Conservation (phyloP, 2,888 invertebrate species). For the Lasiommata megera region DNA sequence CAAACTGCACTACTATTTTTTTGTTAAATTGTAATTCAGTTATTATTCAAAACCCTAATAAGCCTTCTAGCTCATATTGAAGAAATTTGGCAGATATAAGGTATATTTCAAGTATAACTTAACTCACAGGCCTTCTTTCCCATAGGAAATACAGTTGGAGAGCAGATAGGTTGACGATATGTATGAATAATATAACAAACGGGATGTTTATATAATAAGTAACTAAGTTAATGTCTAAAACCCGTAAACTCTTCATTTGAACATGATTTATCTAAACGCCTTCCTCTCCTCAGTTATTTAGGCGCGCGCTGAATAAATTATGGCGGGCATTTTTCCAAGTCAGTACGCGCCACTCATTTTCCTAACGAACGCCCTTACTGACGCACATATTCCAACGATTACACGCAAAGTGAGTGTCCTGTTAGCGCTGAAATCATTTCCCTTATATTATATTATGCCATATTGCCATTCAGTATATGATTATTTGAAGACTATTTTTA, state of each 20-base stretch:
- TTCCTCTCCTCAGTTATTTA: constrained; percentile 20
- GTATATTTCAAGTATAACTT: too few relatives aligned
- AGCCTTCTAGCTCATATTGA: too few relatives aligned
- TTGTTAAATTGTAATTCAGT: too few relatives aligned
- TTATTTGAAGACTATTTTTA: too few relatives aligned
- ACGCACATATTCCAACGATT: constrained; percentile 48
- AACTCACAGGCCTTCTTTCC: too few relatives aligned
- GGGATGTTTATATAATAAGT: neutral
- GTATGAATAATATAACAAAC: neutral
- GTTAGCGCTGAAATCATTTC: neutral
- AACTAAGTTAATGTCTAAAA: constrained; percentile 1
- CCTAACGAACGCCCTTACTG: constrained; percentile 47
- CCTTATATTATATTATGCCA: neutral
- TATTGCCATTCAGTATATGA: too few relatives aligned
- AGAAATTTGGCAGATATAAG: too few relatives aligned
- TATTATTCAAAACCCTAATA: too few relatives aligned
- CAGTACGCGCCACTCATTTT: constrained; percentile 51
- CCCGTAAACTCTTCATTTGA: constrained; percentile 20
- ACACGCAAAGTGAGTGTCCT: constrained; percentile 27
- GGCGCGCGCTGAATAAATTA: constrained; percentile 30
- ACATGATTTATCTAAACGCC: constrained; percentile 38
- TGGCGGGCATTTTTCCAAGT: constrained; percentile 47
- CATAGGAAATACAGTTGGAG: too few relatives aligned
- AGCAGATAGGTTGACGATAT: too few relatives aligned
- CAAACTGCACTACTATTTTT: too few relatives aligned